Percentiles rank a stretch among this genome's conserved stretches.
These are phyloP conservation scores for Antitype chi DNA, from an alignment of 2,888 invertebrate genomes.

Conservation along the genomic window DNA sequence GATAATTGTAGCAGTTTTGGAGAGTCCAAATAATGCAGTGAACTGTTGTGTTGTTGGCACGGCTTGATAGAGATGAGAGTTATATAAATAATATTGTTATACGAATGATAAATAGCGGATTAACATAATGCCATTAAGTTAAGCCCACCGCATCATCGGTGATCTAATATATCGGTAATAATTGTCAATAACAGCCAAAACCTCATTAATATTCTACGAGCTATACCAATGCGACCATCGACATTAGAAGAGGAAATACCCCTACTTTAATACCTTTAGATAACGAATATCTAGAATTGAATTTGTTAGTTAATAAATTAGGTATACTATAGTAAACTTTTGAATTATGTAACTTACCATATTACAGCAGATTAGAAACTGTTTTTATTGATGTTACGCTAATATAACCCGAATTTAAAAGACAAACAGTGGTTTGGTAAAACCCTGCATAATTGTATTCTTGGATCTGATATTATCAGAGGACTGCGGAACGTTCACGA, in stretches of 20 bases:
- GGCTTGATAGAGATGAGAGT: not conserved
- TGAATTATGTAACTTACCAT: not conserved
- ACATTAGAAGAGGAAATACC: slow-evolving; percentile 12
- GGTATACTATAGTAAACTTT: not conserved
- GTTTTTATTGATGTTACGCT: slow-evolving; percentile 15
- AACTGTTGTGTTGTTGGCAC: not conserved
- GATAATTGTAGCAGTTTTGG: not conserved
- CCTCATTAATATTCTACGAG: slow-evolving; percentile 30
- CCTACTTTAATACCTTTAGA: not conserved
- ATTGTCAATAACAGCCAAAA: slow-evolving; percentile 11
- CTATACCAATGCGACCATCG: not conserved
- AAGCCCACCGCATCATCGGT: slow-evolving; percentile 18
- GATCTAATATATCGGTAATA: slow-evolving; percentile 18
- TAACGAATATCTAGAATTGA: not conserved
- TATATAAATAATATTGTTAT: not conserved
- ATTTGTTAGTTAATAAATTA: not conserved
- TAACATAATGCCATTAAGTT: slow-evolving; percentile 8
- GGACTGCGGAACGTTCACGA: no score
- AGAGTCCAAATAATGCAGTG: not conserved
- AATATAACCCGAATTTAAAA: not conserved
- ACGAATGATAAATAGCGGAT: not conserved
- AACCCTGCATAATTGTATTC: slow-evolving; percentile 16
- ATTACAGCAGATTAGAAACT: slow-evolving; percentile 14
- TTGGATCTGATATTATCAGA: not conserved
- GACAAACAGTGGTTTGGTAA: not conserved